Evolutionary conservation across 2,888 invertebrate species (phyloP).

Genomic region (Bellardia bayeri): DNA sequence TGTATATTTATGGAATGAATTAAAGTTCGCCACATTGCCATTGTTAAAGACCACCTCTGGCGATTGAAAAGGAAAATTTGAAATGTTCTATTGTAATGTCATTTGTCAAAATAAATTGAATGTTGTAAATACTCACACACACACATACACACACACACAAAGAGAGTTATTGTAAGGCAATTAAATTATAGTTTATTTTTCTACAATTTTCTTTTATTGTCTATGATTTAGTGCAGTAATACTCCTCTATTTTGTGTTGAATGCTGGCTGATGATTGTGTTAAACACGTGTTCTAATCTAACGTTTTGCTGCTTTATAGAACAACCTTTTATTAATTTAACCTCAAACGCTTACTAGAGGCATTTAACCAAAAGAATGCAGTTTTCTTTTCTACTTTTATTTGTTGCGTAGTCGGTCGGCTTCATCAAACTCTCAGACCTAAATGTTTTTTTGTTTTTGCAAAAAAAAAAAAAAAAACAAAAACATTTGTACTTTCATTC

Average conservation of each 20-base stretch:
- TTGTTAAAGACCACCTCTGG: constrained; percentile 66
- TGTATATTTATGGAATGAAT: constrained; percentile 18
- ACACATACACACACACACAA: constrained; percentile 36
- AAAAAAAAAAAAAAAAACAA: no score
- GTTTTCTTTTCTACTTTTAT: background rate
- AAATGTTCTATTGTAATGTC: constrained; percentile 80
- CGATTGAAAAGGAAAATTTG: constrained; percentile 6
- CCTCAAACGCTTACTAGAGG: constrained; percentile 63
- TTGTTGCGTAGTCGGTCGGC: constrained; percentile 72
- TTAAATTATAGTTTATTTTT: constrained; percentile 61
- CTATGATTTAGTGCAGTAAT: constrained; percentile 62
- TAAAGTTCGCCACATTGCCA: constrained; percentile 40
- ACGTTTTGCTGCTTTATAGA: constrained; percentile 75
- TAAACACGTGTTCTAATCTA: constrained; percentile 83
- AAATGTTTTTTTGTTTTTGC: constrained; percentile 80
- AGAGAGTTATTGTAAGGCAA: constrained; percentile 47
- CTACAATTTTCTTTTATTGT: constrained; percentile 39
- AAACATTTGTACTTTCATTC: constrained; percentile 67
- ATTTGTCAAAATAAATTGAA: constrained; percentile 82
- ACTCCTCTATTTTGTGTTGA: constrained; percentile 61
- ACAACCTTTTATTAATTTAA: constrained; percentile 82
- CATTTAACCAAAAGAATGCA: constrained; percentile 16
- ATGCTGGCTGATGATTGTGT: constrained; percentile 76
- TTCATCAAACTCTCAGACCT: constrained; percentile 81
- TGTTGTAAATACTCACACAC: constrained; percentile 14